phyloP scores from a whole-genome alignment of 2,113 vertebrate species.

The Oryzias woworae region DNA sequence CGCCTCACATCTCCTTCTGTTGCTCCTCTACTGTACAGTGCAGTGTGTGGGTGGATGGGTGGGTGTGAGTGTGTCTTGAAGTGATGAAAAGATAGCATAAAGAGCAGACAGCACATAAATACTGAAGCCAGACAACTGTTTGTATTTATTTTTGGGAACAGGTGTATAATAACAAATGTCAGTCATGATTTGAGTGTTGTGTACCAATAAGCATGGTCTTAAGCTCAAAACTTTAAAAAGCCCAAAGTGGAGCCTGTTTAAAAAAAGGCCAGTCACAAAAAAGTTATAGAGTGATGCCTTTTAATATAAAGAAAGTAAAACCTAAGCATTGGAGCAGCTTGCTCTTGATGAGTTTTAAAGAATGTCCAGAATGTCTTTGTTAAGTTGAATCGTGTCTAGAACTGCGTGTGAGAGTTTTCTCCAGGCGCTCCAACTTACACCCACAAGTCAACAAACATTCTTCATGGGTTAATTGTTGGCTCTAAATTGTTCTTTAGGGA shows the following conservation, averaged over 20 bases:
- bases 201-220: neutral
- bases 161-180: neutral
- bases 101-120: slow-evolving; percentile 48
- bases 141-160: neutral
- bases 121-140: slow-evolving; percentile 28
- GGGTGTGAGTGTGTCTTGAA: slow-evolving; percentile 41
- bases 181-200: neutral
- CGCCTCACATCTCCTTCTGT: slow-evolving; percentile 86
- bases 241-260: neutral
- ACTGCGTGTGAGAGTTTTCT: no score
- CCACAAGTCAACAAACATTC: no score
- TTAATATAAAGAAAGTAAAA: neutral
- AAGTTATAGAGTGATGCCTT: no score
- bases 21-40: slow-evolving; percentile 72
- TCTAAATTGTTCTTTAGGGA: no score
- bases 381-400: no score
- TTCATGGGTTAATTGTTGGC: no score
- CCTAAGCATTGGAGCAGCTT: neutral
- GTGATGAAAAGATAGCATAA: slow-evolving; percentile 44
- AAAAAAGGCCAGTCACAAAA: neutral
- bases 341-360: neutral
- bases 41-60: slow-evolving; percentile 72
- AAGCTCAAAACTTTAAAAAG: neutral
- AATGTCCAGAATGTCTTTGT: neutral
- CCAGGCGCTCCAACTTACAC: no score